Conservation (phyloP, 2,888 invertebrate genomes). For the Spilosoma lubricipeda region DNA sequence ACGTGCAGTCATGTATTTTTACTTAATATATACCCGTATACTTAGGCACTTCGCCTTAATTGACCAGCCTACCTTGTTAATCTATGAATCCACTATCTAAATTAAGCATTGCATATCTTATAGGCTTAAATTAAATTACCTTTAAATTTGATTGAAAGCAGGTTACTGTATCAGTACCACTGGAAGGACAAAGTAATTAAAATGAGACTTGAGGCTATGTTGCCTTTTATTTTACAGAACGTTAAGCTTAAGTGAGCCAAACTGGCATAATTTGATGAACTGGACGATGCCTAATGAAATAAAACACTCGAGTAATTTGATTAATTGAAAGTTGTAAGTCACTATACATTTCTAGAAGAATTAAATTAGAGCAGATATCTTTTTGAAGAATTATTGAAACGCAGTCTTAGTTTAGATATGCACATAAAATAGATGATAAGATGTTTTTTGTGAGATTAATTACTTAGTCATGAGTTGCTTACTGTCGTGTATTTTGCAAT, state of each 20-base stretch:
- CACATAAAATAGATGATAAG: too few species aligned
- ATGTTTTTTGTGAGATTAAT: too few species aligned
- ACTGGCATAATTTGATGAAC: background rate
- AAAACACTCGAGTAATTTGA: background rate
- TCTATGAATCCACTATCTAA: conserved; percentile 53
- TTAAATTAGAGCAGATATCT: background rate
- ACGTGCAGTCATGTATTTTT: too few species aligned
- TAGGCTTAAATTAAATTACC: conserved; percentile 69
- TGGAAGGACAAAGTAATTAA: conserved; percentile 72
- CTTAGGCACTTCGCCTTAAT: too few species aligned
- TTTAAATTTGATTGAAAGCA: conserved; percentile 71
- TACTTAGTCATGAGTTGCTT: too few species aligned
- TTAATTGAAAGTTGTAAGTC: background rate
- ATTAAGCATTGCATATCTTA: conserved; percentile 65
- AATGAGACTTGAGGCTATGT: background rate
- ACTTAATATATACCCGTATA: too few species aligned
- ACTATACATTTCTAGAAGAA: background rate
- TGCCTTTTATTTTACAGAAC: background rate
- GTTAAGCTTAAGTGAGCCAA: background rate
- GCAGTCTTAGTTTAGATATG: too few species aligned
- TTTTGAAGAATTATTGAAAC: background rate
- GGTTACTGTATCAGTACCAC: conserved; percentile 64
- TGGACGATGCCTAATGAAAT: background rate
- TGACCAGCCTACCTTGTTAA: conserved; percentile 9
- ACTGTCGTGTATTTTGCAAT: background rate